Percentiles rank a stretch among this genome's conserved stretches.
Conservation (phyloP, 92 coral and sea anemone genomes). For the Parazoanthus atlanticus region DNA sequence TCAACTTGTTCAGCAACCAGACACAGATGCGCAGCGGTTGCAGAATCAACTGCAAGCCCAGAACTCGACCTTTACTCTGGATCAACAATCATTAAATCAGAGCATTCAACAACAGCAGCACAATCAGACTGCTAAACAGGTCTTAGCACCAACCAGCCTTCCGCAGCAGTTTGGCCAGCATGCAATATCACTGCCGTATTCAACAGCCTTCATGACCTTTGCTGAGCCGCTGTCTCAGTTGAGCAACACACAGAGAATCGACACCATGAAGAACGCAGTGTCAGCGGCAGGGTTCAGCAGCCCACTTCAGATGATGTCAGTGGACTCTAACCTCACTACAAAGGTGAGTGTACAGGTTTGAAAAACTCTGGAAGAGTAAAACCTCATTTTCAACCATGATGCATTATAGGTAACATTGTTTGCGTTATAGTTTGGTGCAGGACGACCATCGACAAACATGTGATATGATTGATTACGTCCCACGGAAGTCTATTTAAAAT, state of each 20-base stretch:
- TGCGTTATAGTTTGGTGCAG: neutral
- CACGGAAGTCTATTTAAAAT: neutral
- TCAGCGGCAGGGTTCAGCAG: constrained; percentile 39
- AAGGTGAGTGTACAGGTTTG: constrained; percentile 12
- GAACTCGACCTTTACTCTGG: constrained; percentile 47
- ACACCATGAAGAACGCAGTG: constrained; percentile 60
- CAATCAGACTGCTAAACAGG: constrained; percentile 53
- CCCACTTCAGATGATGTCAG: constrained; percentile 72
- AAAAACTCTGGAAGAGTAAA: no score
- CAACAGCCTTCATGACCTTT: constrained; percentile 65
- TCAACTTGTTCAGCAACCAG: constrained; percentile 70
- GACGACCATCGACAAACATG: neutral
- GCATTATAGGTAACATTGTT: no score
- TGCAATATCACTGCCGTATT: constrained; percentile 72
- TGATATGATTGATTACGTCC: no score
- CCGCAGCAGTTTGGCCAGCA: constrained; percentile 69
- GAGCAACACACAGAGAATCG: constrained; percentile 57
- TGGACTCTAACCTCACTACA: constrained; percentile 56
- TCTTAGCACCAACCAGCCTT: constrained; percentile 49
- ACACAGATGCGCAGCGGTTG: constrained; percentile 54
- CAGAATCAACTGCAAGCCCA: constrained; percentile 35
- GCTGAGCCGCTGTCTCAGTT: constrained; percentile 69
- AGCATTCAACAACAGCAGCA: constrained; percentile 36
- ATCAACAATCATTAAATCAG: constrained; percentile 43
- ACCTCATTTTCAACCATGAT: no score